Conservation (phyloP, 2,113 vertebrate genomes). For the Calonectris borealis region DNA sequence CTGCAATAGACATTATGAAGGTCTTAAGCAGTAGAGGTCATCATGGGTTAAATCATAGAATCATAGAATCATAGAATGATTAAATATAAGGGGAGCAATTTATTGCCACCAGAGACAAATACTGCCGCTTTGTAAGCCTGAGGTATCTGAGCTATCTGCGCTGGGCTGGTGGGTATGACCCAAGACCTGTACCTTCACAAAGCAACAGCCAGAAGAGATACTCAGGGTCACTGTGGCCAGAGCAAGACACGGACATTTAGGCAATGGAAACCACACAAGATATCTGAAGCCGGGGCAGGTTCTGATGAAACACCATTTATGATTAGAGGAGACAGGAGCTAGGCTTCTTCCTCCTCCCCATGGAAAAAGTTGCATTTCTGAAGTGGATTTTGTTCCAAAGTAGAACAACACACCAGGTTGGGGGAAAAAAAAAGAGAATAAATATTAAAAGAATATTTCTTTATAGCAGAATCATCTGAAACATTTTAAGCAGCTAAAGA, state of each 20-base stretch:
- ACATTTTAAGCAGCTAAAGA: background rate
- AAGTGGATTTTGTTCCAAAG: background rate
- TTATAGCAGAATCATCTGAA: background rate
- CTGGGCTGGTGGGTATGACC: background rate
- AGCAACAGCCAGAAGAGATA: background rate
- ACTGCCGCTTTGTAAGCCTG: background rate
- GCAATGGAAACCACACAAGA: background rate
- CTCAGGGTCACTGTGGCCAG: background rate
- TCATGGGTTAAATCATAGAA: background rate
- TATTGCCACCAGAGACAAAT: background rate
- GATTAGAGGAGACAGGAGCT: background rate
- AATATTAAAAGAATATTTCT: fast-evolving
- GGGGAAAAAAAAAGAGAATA: fast-evolving
- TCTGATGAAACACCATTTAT: background rate
- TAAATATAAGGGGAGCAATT: background rate
- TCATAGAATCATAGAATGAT: no score
- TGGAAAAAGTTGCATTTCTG: background rate
- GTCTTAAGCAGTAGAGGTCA: background rate
- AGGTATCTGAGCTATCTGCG: fast-evolving
- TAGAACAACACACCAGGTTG: background rate
- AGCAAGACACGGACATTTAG: background rate
- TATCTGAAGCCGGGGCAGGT: background rate
- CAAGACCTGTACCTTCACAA: background rate
- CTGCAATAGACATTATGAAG: background rate
- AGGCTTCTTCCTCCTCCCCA: background rate